Evolutionary conservation across 2,888 invertebrate genomes (phyloP).

Genomic region (Therioaphis trifolii): DNA sequence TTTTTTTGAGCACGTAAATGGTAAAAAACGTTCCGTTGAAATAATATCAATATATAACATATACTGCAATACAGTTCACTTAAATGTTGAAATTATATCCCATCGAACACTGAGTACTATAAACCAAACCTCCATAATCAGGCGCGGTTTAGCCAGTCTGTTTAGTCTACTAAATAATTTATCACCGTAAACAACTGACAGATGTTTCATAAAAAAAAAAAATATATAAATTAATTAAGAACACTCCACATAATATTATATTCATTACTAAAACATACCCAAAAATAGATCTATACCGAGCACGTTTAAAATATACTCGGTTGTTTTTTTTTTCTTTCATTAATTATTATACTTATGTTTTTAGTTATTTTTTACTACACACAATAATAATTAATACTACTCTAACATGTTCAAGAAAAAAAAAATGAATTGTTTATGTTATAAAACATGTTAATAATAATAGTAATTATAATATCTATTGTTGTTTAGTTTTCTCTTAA

Average conservation of each 20-base stretch:
- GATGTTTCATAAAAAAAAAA: slow-evolving; percentile 26
- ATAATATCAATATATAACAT: too few species aligned
- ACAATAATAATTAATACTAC: too few species aligned
- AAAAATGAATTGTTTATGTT: too few species aligned
- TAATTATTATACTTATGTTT: not conserved
- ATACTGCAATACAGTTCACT: slow-evolving; percentile 13
- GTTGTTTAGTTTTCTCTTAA: too few species aligned
- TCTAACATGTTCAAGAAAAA: too few species aligned
- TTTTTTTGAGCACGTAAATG: too few species aligned
- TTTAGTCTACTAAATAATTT: slow-evolving; percentile 32
- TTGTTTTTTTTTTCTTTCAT: too few species aligned
- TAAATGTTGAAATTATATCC: slow-evolving; percentile 17
- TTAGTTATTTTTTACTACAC: not conserved
- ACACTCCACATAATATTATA: not conserved
- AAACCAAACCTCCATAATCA: not conserved
- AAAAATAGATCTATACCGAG: not conserved
- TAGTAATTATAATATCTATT: too few species aligned
- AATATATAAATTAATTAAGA: slow-evolving; percentile 19
- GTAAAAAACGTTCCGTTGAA: too few species aligned
- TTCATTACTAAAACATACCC: not conserved
- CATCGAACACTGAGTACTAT: not conserved
- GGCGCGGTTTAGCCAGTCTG: not conserved
- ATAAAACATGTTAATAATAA: too few species aligned
- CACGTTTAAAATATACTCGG: slow-evolving; percentile 2
- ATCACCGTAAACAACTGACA: slow-evolving; percentile 23